Percentiles rank a stretch among this genome's conserved stretches.
These are phyloP conservation scores for Trimorus sp. DNA, from an alignment of 2,888 invertebrate species.

Conservation along the genomic window DNA sequence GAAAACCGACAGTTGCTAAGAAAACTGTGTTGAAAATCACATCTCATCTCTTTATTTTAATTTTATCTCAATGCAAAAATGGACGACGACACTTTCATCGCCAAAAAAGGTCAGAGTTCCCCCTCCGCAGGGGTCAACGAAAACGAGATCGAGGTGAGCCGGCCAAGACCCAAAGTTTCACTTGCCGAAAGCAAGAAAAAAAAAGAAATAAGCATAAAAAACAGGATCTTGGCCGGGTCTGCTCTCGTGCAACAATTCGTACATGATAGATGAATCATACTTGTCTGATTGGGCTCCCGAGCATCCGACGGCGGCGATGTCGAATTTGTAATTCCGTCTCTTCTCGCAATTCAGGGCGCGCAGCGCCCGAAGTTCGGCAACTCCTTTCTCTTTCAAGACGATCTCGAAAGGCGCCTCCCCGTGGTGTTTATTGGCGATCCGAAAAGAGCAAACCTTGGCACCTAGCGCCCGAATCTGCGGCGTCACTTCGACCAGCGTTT, in stretches of 20 bases:
- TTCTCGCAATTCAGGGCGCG: slow-evolving; percentile 96
- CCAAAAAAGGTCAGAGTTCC: too few relatives aligned
- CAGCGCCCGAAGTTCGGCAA: slow-evolving; percentile 92
- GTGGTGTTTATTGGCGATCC: slow-evolving; percentile 95
- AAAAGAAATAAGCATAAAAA: not conserved
- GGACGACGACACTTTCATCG: too few relatives aligned
- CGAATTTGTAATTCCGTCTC: slow-evolving; percentile 96
- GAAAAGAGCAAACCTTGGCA: slow-evolving; percentile 89
- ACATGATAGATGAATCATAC: slow-evolving; percentile 82
- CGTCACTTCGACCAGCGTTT: slow-evolving; percentile 95
- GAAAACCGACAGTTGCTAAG: too few relatives aligned
- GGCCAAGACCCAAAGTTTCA: too few relatives aligned
- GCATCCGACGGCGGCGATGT: slow-evolving; percentile 96
- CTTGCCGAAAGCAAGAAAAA: not conserved
- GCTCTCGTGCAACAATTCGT: slow-evolving; percentile 2
- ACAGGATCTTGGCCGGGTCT: not conserved
- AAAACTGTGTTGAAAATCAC: too few relatives aligned
- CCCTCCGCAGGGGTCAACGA: too few relatives aligned
- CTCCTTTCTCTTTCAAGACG: slow-evolving; percentile 88
- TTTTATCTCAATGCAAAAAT: too few relatives aligned
- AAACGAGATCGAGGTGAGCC: too few relatives aligned
- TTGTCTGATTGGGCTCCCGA: slow-evolving; percentile 92
- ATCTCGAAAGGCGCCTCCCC: slow-evolving; percentile 97
- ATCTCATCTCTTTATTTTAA: too few relatives aligned
- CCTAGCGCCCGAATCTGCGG: slow-evolving; percentile 94